phyloP scores from a whole-genome alignment of 2,888 invertebrate species.

The Eretmocerus hayati region DNA sequence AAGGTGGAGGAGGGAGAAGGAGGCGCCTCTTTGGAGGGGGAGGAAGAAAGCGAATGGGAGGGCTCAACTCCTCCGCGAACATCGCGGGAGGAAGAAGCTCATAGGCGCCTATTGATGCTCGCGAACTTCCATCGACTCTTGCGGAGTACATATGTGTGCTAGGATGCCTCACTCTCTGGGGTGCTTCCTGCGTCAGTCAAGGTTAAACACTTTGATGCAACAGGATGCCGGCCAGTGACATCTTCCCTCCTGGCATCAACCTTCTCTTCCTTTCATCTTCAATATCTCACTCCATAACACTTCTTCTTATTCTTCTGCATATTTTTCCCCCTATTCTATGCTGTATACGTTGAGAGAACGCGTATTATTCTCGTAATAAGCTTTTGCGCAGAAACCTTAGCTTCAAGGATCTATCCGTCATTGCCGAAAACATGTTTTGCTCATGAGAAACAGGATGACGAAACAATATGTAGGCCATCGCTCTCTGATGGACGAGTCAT shows the following conservation, averaged over 20 bases:
- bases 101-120: background rate
- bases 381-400: too few species aligned
- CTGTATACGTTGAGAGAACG: too few species aligned
- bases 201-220: constrained; percentile 42
- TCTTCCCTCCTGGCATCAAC: constrained; percentile 19
- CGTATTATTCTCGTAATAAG: too few species aligned
- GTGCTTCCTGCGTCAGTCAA: constrained; percentile 43
- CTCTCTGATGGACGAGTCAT: too few species aligned
- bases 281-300: background rate
- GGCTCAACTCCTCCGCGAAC: constrained; percentile 20
- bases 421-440: too few species aligned
- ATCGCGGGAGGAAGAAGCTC: constrained; percentile 9
- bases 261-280: constrained; percentile 1
- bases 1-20: too few species aligned
- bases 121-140: background rate
- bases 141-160: background rate
- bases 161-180: constrained; percentile 31
- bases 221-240: constrained; percentile 41
- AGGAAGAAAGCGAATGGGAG: background rate
- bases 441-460: too few species aligned
- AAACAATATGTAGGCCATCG: too few species aligned
- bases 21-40: too few species aligned
- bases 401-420: too few species aligned
- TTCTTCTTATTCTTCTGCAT: background rate
- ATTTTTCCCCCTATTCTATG: background rate